A percentile compares a stretch with the other conserved stretches of the same genome.
Conservation (phyloP, 2,888 invertebrate genomes). For the Phalera bucephala region DNA sequence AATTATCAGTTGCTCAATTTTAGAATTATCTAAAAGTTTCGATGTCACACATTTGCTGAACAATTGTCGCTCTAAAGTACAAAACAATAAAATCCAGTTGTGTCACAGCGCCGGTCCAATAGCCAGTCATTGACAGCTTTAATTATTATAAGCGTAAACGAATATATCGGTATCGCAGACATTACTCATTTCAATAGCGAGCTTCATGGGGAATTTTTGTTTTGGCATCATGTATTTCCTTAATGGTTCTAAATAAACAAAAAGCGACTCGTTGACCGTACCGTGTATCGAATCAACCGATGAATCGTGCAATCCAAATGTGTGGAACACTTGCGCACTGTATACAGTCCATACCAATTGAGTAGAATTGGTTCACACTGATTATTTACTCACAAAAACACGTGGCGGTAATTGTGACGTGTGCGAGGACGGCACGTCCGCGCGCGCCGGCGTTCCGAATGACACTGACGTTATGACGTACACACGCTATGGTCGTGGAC, state of each 20-base stretch:
- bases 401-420: constrained; percentile 41
- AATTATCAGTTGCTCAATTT: constrained; percentile 32
- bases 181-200: constrained; percentile 22
- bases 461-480: constrained; percentile 49
- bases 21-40: constrained; percentile 27
- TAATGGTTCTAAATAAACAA: constrained; percentile 42
- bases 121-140: constrained; percentile 38
- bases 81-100: constrained; percentile 23
- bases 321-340: constrained; percentile 40
- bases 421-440: constrained; percentile 46
- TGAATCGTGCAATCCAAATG: constrained; percentile 58
- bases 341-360: constrained; percentile 47
- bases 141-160: constrained; percentile 24
- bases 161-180: constrained; percentile 15
- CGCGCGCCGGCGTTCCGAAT: constrained; percentile 44
- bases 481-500: constrained; percentile 24
- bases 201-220: constrained; percentile 8
- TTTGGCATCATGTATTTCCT: constrained; percentile 12
- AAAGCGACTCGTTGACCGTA: constrained; percentile 51
- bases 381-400: constrained; percentile 72
- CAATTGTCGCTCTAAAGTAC: constrained; percentile 26
- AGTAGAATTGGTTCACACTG: constrained; percentile 40
- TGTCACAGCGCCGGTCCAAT: constrained; percentile 12
- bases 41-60: constrained; percentile 6
- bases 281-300: constrained; percentile 40